Conservation (phyloP, 2,888 invertebrate species). For the Pinctada fucata region DNA sequence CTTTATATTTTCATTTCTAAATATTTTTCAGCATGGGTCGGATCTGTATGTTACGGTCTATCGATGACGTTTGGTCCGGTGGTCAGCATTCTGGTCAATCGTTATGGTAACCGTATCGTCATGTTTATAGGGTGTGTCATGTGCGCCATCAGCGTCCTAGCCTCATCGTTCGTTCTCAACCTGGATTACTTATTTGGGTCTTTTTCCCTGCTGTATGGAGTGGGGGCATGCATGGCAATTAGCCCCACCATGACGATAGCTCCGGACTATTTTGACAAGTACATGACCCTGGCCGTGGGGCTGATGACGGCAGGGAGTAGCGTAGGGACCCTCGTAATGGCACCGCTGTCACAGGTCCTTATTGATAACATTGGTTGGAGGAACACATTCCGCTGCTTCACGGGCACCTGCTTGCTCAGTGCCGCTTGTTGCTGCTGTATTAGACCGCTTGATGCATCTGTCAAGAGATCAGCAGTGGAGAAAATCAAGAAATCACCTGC, state of each 20-base stretch:
- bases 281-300: conserved; percentile 64
- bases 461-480: conserved; percentile 32
- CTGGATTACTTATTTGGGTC: conserved; percentile 58
- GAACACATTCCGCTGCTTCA: conserved; percentile 56
- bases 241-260: conserved; percentile 67
- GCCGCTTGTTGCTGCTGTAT: conserved; percentile 50
- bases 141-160: conserved; percentile 57
- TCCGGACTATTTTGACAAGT: conserved; percentile 65
- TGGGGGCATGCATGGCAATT: conserved; percentile 65
- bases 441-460: conserved; percentile 36
- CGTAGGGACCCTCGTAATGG: conserved; percentile 63
- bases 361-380: conserved; percentile 62
- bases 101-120: conserved; percentile 56
- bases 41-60: conserved; percentile 65
- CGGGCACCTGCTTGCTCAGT: conserved; percentile 50
- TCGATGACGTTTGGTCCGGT: conserved; percentile 67
- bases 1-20: too few relatives aligned
- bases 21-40: conserved; percentile 67
- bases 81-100: conserved; percentile 54
- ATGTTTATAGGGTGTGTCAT: conserved; percentile 60
- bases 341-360: conserved; percentile 61
- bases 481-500: conserved; percentile 42
- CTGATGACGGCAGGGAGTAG: conserved; percentile 68
- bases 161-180: conserved; percentile 60
- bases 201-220: conserved; percentile 66